These are phyloP conservation scores for Stichodactyla mertensii DNA, from an alignment of 64 coral and sea anemone genomes.

Conservation along the genomic window DNA sequence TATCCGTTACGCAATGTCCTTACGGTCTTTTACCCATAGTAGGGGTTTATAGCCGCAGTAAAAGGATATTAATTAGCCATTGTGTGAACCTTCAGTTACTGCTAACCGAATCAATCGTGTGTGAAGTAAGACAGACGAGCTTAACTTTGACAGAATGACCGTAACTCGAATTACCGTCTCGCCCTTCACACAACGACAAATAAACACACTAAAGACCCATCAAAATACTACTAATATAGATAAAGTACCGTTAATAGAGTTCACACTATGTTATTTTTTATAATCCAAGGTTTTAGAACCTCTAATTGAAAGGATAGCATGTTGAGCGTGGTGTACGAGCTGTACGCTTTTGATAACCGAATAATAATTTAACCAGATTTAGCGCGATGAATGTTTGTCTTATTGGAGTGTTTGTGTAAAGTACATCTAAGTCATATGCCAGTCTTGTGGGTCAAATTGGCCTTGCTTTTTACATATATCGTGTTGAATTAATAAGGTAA, in stretches of 20 bases:
- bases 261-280: background rate
- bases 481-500: background rate
- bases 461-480: background rate
- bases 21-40: background rate
- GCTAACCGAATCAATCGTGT: background rate
- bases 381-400: background rate
- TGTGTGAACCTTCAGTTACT: background rate
- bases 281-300: constrained; percentile 4
- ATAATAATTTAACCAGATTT: background rate
- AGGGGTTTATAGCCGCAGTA: background rate
- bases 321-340: background rate
- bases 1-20: background rate
- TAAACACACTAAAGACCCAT: constrained; percentile 13
- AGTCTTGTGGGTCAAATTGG: background rate
- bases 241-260: constrained; percentile 4
- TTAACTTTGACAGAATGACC: background rate
- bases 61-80: background rate
- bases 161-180: constrained; percentile 8
- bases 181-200: constrained; percentile 12
- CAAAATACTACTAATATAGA: constrained; percentile 2
- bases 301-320: background rate
- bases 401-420: background rate
- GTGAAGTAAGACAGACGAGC: background rate
- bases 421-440: background rate
- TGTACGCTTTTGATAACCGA: background rate